Conservation (phyloP, 2,113 vertebrate species). For the Esox niger region DNA sequence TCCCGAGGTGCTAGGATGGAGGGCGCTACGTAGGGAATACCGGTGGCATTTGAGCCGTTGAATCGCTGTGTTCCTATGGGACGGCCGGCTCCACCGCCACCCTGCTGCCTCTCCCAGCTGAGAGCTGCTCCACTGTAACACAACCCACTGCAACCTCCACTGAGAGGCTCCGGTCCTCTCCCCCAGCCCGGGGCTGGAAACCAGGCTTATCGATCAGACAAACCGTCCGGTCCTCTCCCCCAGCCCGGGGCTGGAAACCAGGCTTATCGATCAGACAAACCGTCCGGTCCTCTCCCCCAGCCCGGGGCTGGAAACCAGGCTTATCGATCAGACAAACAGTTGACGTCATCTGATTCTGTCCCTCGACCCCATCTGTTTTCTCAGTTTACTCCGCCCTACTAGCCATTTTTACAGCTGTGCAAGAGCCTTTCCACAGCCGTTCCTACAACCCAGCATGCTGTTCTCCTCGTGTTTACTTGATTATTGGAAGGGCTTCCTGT, state of each 20-base stretch:
- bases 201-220: neutral
- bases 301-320: conserved; percentile 21
- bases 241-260: conserved; percentile 18
- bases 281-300: conserved; percentile 5
- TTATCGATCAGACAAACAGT: conserved; percentile 40
- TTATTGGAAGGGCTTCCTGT: neutral
- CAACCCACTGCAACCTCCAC: conserved; percentile 37
- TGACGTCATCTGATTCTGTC: conserved; percentile 11
- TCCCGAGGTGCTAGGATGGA: too few relatives aligned
- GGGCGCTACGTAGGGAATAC: neutral
- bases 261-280: neutral
- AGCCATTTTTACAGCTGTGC: too few relatives aligned
- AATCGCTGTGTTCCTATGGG: conserved; percentile 12
- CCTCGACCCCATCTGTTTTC: neutral
- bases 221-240: neutral
- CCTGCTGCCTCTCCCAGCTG: conserved; percentile 39
- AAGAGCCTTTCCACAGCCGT: too few relatives aligned
- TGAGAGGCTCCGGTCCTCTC: conserved; percentile 3
- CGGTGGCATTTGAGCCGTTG: neutral
- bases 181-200: conserved; percentile 20
- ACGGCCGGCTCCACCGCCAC: conserved; percentile 32
- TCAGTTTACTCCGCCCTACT: neutral
- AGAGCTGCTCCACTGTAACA: conserved; percentile 48
- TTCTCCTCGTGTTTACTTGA: neutral
- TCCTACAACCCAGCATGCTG: neutral